phyloP scores from a whole-genome alignment of 2,797 vertebrate genomes.

The Epinephelus malabaricus region DNA sequence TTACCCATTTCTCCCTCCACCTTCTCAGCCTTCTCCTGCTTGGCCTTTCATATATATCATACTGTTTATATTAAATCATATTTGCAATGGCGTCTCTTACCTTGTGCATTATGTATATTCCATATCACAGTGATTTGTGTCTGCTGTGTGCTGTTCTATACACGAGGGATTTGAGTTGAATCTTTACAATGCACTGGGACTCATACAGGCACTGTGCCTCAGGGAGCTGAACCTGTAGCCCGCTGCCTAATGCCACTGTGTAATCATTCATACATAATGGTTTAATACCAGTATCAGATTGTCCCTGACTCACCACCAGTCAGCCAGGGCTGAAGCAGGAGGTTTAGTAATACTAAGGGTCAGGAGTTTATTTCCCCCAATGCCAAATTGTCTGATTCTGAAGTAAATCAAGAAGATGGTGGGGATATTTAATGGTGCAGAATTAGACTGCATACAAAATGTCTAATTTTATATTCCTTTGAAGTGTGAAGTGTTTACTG shows the following conservation, averaged over 20 bases:
- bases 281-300: slow-evolving; percentile 12
- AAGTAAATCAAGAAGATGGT: not conserved
- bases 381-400: no score
- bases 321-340: not conserved
- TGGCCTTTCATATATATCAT: slow-evolving; percentile 9
- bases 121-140: slow-evolving; percentile 13
- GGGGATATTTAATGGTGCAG: not conserved
- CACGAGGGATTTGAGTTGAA: slow-evolving; percentile 13
- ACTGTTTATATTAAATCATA: slow-evolving; percentile 16
- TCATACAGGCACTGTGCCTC: not conserved
- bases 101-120: slow-evolving; percentile 18
- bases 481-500: slow-evolving; percentile 6
- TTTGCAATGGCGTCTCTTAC: slow-evolving; percentile 11
- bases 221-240: slow-evolving; percentile 1
- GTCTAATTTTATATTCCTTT: not conserved
- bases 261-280: slow-evolving; percentile 15
- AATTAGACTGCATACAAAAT: not conserved
- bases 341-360: not conserved
- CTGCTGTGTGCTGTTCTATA: slow-evolving; percentile 6
- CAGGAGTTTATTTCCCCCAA: not conserved
- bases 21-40: not conserved
- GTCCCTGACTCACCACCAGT: not conserved
- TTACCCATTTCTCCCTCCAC: not conserved
- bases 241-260: slow-evolving; percentile 16
- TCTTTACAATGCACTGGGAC: not conserved